phyloP scores from a whole-genome alignment of 2,113 vertebrate genomes.

The Nibea albiflora region DNA sequence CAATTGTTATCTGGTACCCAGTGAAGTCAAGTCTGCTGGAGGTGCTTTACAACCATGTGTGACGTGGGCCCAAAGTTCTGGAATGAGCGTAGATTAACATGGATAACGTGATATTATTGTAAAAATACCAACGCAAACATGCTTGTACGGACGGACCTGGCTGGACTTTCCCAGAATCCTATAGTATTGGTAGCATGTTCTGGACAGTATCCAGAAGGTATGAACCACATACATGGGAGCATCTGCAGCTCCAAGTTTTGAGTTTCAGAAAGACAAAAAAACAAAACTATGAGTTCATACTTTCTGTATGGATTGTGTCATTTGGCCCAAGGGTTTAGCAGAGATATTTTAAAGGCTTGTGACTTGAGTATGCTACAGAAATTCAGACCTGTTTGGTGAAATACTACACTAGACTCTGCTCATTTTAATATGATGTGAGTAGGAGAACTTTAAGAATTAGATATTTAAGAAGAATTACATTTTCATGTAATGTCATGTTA shows the following conservation, averaged over 20 bases:
- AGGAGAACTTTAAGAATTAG: not conserved
- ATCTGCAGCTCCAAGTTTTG: not conserved
- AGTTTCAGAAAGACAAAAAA: too few species aligned
- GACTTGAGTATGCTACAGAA: too few species aligned
- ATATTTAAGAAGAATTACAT: too few species aligned
- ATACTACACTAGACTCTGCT: too few species aligned
- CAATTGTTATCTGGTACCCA: slow-evolving; percentile 39
- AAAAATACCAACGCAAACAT: slow-evolving; percentile 13
- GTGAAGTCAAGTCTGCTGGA: slow-evolving; percentile 10
- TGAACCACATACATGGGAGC: not conserved
- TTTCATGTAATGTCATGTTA: not conserved
- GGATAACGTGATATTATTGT: slow-evolving; percentile 2
- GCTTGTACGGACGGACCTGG: not conserved
- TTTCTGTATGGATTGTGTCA: too few species aligned
- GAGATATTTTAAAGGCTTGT: too few species aligned
- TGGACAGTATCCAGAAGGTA: not conserved
- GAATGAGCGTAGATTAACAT: slow-evolving; percentile 6
- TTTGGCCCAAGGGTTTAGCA: too few species aligned
- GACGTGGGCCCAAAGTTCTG: slow-evolving; percentile 5
- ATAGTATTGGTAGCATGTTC: not conserved
- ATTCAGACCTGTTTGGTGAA: too few species aligned
- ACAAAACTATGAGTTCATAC: too few species aligned
- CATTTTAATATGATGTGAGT: too few species aligned
- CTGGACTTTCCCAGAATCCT: not conserved
- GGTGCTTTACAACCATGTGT: slow-evolving; percentile 27